phyloP scores from a whole-genome alignment of 2,797 vertebrate genomes.

The Onychomys leucogaster region DNA sequence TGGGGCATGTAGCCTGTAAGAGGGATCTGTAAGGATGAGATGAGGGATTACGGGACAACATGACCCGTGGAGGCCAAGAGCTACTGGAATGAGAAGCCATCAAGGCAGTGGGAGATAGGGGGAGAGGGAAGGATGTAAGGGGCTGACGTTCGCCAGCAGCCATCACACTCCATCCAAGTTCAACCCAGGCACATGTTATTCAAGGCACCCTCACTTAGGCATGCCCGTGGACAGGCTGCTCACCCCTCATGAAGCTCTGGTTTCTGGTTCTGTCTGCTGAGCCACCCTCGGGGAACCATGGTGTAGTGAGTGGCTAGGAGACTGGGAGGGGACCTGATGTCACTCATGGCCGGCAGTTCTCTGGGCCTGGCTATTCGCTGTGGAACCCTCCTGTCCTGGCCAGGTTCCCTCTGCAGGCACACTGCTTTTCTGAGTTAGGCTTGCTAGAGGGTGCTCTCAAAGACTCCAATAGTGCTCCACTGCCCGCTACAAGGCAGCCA shows the following conservation, averaged over 20 bases:
- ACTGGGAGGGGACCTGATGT: not conserved
- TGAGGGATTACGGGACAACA: not conserved
- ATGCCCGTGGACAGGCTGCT: not conserved
- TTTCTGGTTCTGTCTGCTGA: not conserved
- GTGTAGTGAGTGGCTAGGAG: not conserved
- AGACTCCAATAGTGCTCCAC: rapidly evolving
- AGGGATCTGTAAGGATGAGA: not conserved
- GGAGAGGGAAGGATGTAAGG: not conserved
- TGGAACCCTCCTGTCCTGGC: not conserved
- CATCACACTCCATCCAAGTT: not conserved
- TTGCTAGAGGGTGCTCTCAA: rapidly evolving
- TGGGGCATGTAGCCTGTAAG: not conserved
- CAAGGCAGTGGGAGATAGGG: not conserved
- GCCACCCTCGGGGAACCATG: rapidly evolving
- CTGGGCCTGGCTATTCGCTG: not conserved
- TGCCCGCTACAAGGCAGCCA: too few species aligned
- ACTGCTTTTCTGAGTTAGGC: too few species aligned
- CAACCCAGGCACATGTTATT: not conserved
- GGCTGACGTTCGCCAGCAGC: not conserved
- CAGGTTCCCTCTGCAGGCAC: not conserved
- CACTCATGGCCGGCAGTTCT: not conserved
- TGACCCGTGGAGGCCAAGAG: not conserved
- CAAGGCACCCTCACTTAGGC: not conserved
- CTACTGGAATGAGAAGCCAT: not conserved
- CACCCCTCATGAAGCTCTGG: not conserved